Evolutionary conservation across 2,113 vertebrate species (phyloP), one percentile per base, ranked within the genome.

Genomic region (Tupaia tana): DNA sequence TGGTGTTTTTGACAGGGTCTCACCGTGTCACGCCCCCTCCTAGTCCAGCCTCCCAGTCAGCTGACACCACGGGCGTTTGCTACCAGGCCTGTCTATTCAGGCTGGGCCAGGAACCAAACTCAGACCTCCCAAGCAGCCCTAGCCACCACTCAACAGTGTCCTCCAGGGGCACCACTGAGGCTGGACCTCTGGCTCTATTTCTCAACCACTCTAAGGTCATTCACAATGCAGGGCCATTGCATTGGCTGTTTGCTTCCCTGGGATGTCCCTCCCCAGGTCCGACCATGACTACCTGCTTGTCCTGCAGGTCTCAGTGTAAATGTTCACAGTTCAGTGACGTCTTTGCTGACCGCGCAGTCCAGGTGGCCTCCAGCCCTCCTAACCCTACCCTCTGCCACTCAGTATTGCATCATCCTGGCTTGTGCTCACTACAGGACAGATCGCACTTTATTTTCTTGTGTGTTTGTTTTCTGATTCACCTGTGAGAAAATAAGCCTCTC

Each of bases 331-430:
- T 89, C 19, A 0, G 34, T 3, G 22, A 15, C 14, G 25, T 14
- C 24, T 34, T 66, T 25, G 2, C 22, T 25, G 59, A n/a, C 27
- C 75, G n/a, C 87, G 13, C 54, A 12, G 1, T 29, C 88, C 7
- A 24, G 43, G 70, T 15, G 58, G 66, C 24, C 24, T 83, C 82
- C 56, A 63, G 5, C 29, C 9, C 7, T 24, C 25, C 43, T 31
- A 1, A 7, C 6, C 54, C 52, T 10, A 6, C 11, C 6, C 14
- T 13, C 34, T 1, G 5, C 3, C 34, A 2, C 29, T 31, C 43
- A 25, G 10, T 66, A 2, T 4, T 9, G 1, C 25, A 8, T 58
- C 59, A n/a, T 22, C 70, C n/a, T 14, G 4, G 52, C 34, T 64
- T 69, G 64, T 89, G 74, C 34, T 63, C 25, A 18, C 25, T 71